A percentile compares a stretch with the other conserved stretches of the same genome.
phyloP scores from a whole-genome alignment of 2,888 invertebrate genomes.

The Synergus japonicus region DNA sequence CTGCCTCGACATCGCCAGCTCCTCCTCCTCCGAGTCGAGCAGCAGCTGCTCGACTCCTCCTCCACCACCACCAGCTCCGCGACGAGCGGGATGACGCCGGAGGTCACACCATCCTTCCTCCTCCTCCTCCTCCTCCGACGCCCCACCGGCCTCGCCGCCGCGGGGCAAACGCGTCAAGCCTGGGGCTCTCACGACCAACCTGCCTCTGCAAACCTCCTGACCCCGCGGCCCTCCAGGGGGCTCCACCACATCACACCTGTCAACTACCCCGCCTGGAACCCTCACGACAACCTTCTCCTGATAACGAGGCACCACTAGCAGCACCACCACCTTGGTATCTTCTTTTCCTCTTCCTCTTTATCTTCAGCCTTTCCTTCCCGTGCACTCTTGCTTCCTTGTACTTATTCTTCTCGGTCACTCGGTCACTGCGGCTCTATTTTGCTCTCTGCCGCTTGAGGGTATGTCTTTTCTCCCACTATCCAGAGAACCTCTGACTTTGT shows the following conservation, averaged over 20 bases:
- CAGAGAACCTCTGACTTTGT: neutral
- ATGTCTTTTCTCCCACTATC: neutral
- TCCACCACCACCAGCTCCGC: conserved; percentile 62
- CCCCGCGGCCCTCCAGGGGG: conserved; percentile 68
- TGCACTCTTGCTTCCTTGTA: neutral
- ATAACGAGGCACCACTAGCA: conserved; percentile 59
- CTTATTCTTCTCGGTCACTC: conserved; percentile 10
- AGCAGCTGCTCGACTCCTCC: conserved; percentile 71
- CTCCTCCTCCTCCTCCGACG: conserved; percentile 71
- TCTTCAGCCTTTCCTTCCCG: conserved; percentile 23
- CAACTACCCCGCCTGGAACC: conserved; percentile 65
- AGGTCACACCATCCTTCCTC: conserved; percentile 75
- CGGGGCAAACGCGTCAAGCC: conserved; percentile 70
- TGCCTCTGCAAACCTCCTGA: conserved; percentile 64
- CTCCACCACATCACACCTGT: conserved; percentile 75
- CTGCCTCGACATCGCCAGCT: conserved; percentile 73
- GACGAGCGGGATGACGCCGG: conserved; percentile 71
- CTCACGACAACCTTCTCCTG: conserved; percentile 66
- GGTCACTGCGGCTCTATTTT: neutral
- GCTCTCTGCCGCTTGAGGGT: neutral
- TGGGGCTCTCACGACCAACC: conserved; percentile 74
- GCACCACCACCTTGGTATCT: conserved; percentile 54
- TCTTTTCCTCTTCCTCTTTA: conserved; percentile 32
- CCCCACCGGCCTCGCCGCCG: conserved; percentile 79
- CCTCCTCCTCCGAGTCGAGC: conserved; percentile 77